These are phyloP conservation scores for Apogon talboti DNA, from an alignment of 2,797 vertebrate genomes.

Conservation along the genomic window DNA sequence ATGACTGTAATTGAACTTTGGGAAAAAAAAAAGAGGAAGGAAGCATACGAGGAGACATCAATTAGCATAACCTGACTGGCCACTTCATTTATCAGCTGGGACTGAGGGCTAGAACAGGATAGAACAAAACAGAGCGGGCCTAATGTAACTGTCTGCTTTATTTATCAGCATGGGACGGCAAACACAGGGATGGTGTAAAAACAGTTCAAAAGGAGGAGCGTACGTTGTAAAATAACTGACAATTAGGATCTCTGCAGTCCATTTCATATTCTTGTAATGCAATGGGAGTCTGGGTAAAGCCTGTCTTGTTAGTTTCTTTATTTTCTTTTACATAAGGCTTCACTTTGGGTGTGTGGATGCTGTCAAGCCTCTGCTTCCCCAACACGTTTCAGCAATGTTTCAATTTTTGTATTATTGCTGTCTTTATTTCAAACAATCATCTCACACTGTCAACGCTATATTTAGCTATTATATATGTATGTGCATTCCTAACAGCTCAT, in stretches of 20 bases:
- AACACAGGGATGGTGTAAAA: not conserved
- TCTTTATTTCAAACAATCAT: constrained; percentile 26
- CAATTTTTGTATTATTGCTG: not conserved
- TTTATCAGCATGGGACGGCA: constrained; percentile 42
- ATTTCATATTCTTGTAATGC: constrained; percentile 17
- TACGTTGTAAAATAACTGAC: not conserved
- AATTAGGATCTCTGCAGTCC: constrained; percentile 21
- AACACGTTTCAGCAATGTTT: constrained; percentile 9
- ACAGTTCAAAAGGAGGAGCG: not conserved
- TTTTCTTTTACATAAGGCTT: constrained; percentile 22
- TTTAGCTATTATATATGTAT: constrained; percentile 3
- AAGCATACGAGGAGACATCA: constrained; percentile 80
- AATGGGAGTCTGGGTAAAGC: not conserved
- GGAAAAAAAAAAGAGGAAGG: constrained; percentile 74
- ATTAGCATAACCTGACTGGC: constrained; percentile 81
- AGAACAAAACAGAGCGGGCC: constrained; percentile 51
- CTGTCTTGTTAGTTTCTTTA: not conserved
- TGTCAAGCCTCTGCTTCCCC: constrained; percentile 7
- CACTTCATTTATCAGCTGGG: constrained; percentile 79
- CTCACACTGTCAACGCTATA: constrained; percentile 2
- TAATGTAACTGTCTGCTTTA: constrained; percentile 39
- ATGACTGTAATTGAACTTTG: constrained; percentile 86
- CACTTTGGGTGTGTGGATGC: constrained; percentile 23
- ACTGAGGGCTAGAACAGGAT: constrained; percentile 41
- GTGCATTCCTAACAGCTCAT: constrained; percentile 19